These are phyloP conservation scores for Heliothis subflexa DNA, from an alignment of 1,140 invertebrate genomes.

Conservation along the genomic window DNA sequence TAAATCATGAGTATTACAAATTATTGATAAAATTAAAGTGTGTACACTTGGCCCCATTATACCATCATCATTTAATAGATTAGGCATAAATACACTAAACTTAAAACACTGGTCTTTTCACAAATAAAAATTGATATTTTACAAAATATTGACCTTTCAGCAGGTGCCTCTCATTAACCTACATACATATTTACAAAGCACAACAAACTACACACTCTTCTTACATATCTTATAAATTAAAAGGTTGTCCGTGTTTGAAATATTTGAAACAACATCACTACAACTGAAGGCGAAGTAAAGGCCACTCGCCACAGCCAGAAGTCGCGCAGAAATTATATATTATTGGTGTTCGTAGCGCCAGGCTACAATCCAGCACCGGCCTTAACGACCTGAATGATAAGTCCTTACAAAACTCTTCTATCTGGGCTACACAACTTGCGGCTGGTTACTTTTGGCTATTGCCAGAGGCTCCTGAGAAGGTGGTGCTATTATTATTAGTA, in stretches of 20 bases:
- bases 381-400: no score
- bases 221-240: constrained; percentile 30
- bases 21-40: constrained; percentile 24
- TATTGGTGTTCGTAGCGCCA: not conserved
- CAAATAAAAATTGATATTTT: constrained; percentile 9
- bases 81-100: constrained; percentile 25
- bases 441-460: constrained; percentile 5
- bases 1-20: constrained; percentile 42
- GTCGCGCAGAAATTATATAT: not conserved
- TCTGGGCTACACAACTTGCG: no score
- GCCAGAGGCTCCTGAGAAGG: not conserved
- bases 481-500: not conserved
- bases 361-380: no score
- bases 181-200: constrained; percentile 20
- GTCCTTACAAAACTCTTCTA: no score
- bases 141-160: not conserved
- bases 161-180: not conserved
- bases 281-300: not conserved
- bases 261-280: constrained; percentile 6
- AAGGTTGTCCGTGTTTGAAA: constrained; percentile 8
- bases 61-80: not conserved
- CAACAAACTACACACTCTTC: constrained; percentile 3
- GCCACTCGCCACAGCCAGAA: constrained; percentile 12
- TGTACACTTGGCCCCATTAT: constrained; percentile 28
- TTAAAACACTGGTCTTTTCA: constrained; percentile 7